These are phyloP conservation scores for Pseudomyrmex pallidus DNA, from an alignment of 1,140 invertebrate species.

Conservation along the genomic window DNA sequence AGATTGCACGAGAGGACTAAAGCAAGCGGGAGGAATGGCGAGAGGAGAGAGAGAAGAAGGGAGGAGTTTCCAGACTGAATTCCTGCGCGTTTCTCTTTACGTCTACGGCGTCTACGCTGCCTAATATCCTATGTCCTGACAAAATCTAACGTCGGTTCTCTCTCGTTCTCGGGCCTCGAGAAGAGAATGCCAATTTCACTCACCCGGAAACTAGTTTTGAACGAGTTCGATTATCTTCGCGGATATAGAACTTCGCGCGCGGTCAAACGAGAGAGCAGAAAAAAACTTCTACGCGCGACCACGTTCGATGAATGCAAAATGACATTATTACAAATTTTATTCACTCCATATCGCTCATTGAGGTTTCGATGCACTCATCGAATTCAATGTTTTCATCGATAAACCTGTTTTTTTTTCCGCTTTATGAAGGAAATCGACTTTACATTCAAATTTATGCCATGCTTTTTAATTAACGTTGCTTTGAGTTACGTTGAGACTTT, in stretches of 20 bases:
- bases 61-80: constrained; percentile 69
- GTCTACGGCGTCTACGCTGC: constrained; percentile 42
- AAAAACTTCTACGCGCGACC: constrained; percentile 34
- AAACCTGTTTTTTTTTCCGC: not conserved
- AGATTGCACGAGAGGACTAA: constrained; percentile 74
- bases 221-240: constrained; percentile 57
- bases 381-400: not conserved
- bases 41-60: constrained; percentile 24
- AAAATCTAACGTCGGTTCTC: constrained; percentile 74
- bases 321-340: not conserved
- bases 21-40: constrained; percentile 55
- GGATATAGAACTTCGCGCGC: constrained; percentile 5
- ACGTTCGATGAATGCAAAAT: constrained; percentile 15
- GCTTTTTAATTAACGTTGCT: too few relatives aligned
- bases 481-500: too few relatives aligned
- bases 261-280: not conserved
- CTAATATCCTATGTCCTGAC: constrained; percentile 73
- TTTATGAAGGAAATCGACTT: not conserved
- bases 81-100: constrained; percentile 64
- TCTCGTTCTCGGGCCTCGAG: constrained; percentile 50
- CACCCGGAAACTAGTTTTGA: constrained; percentile 59
- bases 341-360: too few relatives aligned
- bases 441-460: not conserved
- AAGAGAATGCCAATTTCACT: constrained; percentile 65
- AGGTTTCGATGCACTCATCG: not conserved